A percentile compares a stretch with the other conserved stretches of the same genome.
These are phyloP conservation scores for Macaca mulatta DNA, from an alignment of 2,113 vertebrate species.

Conservation along the genomic window DNA sequence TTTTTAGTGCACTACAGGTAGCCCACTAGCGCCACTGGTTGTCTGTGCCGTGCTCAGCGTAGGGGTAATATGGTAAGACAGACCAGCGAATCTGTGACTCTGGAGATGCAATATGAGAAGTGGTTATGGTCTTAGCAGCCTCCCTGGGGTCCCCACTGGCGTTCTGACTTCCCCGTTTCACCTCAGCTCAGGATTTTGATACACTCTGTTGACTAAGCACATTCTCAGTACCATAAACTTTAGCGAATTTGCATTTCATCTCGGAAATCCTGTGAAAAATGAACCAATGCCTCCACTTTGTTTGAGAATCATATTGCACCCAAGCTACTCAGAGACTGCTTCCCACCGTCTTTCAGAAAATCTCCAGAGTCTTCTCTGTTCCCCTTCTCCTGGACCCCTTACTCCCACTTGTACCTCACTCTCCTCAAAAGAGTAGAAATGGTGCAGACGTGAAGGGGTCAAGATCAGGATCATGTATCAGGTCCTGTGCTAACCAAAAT, in stretches of 20 bases:
- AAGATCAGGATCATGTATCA: not conserved
- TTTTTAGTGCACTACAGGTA: not conserved
- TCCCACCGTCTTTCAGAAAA: not conserved
- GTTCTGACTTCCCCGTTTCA: not conserved
- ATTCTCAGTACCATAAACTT: not conserved
- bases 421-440: not conserved
- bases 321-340: not conserved
- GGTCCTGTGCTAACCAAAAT: not conserved
- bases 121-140: not conserved
- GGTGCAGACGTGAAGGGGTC: not conserved
- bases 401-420: no score
- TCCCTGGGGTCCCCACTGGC: not conserved
- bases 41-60: rapidly evolving
- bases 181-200: not conserved
- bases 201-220: not conserved
- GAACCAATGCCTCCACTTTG: not conserved
- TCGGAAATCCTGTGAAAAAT: not conserved
- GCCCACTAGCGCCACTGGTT: not conserved
- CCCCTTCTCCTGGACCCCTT: not conserved
- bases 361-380: not conserved
- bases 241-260: not conserved
- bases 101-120: no score
- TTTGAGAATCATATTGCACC: not conserved
- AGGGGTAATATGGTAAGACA: not conserved
- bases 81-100: not conserved